Evolutionary conservation across 2,797 vertebrate genomes (phyloP).

Genomic region (Sebastes taczanowskii): DNA sequence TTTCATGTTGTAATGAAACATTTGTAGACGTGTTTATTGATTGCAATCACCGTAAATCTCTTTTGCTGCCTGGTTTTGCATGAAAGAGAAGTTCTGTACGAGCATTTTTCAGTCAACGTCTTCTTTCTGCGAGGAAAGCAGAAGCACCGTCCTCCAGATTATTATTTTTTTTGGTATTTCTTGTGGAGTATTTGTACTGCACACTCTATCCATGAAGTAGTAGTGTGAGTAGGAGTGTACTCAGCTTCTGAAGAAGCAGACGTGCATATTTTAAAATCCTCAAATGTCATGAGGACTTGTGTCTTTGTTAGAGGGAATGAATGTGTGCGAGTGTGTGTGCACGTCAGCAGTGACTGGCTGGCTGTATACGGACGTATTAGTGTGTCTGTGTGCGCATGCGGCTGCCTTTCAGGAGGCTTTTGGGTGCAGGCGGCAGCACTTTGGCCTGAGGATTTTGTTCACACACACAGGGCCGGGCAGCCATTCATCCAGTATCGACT

Average conservation of each 20-base stretch:
- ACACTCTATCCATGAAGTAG: background rate
- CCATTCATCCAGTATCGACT: slow-evolving; percentile 68
- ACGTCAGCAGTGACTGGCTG: background rate
- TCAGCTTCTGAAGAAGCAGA: background rate
- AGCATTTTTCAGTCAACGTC: slow-evolving; percentile 8
- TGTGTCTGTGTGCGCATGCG: slow-evolving; percentile 11
- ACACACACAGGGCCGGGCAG: slow-evolving; percentile 50
- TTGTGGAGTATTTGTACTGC: background rate
- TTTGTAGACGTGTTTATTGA: background rate
- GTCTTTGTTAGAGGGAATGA: slow-evolving; percentile 2
- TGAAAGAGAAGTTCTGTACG: slow-evolving; percentile 24
- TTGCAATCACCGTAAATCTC: background rate
- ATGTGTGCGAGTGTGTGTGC: background rate
- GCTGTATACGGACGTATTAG: background rate
- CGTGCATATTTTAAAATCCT: slow-evolving; percentile 18
- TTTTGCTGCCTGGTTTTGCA: slow-evolving; percentile 7
- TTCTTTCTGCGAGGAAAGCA: slow-evolving; percentile 4
- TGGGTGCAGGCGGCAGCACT: slow-evolving; percentile 54
- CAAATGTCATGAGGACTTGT: slow-evolving; percentile 8
- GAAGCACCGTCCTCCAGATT: background rate
- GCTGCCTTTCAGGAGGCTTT: slow-evolving; percentile 42
- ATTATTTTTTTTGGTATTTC: background rate
- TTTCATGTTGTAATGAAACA: background rate
- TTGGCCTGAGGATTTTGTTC: slow-evolving; percentile 48
- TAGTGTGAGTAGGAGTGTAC: background rate